phyloP scores from a whole-genome alignment of 2,888 invertebrate species.

The Cataglyphis rosenhaueri region DNA sequence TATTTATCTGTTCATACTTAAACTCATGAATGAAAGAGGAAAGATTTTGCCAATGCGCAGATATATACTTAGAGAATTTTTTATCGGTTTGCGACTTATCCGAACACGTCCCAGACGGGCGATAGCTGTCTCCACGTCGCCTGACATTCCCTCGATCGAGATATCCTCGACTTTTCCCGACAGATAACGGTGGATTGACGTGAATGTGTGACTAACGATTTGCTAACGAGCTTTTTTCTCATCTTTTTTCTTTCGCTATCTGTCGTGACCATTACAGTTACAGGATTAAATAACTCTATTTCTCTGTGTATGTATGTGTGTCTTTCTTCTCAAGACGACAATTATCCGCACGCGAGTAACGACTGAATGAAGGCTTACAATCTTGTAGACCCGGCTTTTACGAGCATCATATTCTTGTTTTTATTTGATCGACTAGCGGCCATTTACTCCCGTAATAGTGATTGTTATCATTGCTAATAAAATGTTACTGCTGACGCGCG shows the following conservation, averaged over 20 bases:
- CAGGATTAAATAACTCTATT: neutral
- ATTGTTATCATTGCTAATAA: slow-evolving; percentile 34
- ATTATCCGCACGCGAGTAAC: slow-evolving; percentile 12
- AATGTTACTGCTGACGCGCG: slow-evolving; percentile 10
- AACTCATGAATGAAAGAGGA: neutral
- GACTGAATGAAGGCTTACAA: slow-evolving; percentile 34
- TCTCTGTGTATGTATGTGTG: neutral
- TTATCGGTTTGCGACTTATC: slow-evolving; percentile 35
- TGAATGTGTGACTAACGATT: slow-evolving; percentile 30
- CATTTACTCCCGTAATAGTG: slow-evolving; percentile 16
- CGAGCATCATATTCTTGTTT: slow-evolving; percentile 20
- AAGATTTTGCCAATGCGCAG: neutral
- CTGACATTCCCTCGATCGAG: slow-evolving; percentile 25
- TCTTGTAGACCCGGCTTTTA: slow-evolving; percentile 48
- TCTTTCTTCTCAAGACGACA: neutral
- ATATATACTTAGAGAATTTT: neutral
- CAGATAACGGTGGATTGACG: slow-evolving; percentile 20
- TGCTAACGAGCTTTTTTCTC: slow-evolving; percentile 47
- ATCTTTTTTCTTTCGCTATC: neutral
- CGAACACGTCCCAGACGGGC: neutral
- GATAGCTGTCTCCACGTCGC: slow-evolving; percentile 34
- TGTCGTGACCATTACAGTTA: neutral
- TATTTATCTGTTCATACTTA: neutral
- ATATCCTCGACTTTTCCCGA: slow-evolving; percentile 24
- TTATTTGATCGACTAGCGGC: neutral